Base-by-base conservation (phyloP, 2,888 invertebrate species). In the Timandra comae region DNA sequence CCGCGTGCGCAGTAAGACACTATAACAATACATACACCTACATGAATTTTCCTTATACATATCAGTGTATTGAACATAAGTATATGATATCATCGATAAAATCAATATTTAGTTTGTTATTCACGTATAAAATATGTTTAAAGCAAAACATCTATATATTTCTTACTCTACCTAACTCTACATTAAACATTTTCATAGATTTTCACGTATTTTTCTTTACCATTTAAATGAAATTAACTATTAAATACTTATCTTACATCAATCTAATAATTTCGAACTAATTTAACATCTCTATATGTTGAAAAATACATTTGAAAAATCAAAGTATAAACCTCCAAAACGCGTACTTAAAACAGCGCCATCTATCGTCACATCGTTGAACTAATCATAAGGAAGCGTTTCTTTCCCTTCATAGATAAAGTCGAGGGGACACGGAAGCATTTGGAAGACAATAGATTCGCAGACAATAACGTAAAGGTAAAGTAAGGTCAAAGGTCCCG, bases 391-490 rank as follows among this genome's bases (percentile, higher is more conserved):
- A 32, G 40, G 41, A 54, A 58, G 51, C 56, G 41, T 50, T n/a
- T n/a, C n/a, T n/a, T n/a, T 52, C 52, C 47, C 43, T 48, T 36
- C 41, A 38, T 52, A 47, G 49, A 57, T 47, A 48, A n/a, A 49
- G 63, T 63, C 62, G 68, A 64, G 70, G 52, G 56, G 69, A 71
- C 54, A 46, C 63, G 69, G 70, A 72, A 74, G 64, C 62, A 58
- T 68, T 63, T 59, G 61, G 65, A 69, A 79, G 70, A 78, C 71
- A 79, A 80, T 73, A 54, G 62, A 49, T 58, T 51, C 11, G 56
- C 72, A 68, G 63, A 81, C 78, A 81, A 81, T 76, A 52, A 46
- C 46, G 38, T 16, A 49, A 49, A 65, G 79, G 74, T 80, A 76
- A 80, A n/a, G n/a, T n/a, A 62, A 77, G 73, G 67, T 64, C 64